Conservation (phyloP, 2,797 vertebrate genomes). For the Calcarius lapponicus region DNA sequence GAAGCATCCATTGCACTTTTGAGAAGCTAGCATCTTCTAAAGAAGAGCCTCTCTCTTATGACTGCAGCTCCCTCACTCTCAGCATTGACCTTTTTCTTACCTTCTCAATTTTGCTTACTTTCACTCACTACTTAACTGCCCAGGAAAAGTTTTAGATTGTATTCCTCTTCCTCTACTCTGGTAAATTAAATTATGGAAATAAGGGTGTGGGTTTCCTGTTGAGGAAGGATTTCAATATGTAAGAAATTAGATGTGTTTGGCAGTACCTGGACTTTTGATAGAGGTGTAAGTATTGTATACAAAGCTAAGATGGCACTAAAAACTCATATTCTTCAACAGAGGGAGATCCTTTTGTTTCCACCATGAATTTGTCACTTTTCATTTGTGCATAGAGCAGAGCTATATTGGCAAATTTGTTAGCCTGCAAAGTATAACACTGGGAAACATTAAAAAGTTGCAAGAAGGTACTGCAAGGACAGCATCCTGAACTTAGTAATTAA, state of each 20-base stretch:
- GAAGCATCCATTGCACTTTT: background rate
- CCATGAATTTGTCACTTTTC: background rate
- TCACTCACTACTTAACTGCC: background rate
- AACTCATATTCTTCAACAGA: background rate
- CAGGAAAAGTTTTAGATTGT: background rate
- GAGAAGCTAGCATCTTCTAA: background rate
- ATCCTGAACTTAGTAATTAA: background rate
- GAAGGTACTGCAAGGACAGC: background rate
- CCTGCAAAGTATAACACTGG: background rate
- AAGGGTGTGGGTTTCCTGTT: background rate
- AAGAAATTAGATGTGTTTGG: background rate
- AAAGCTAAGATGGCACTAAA: background rate
- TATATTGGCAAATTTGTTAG: background rate
- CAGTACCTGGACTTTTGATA: background rate
- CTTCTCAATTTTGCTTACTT: background rate
- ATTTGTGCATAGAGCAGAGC: background rate
- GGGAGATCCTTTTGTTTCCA: background rate
- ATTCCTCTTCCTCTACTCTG: background rate
- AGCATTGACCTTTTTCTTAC: background rate
- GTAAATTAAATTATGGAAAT: background rate
- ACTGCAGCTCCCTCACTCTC: background rate
- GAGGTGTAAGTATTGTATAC: background rate
- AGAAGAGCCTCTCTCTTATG: background rate
- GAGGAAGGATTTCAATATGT: background rate
- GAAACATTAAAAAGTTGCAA: background rate